Conservation (phyloP, 2,797 vertebrate genomes). For the Streptopelia turtur region DNA sequence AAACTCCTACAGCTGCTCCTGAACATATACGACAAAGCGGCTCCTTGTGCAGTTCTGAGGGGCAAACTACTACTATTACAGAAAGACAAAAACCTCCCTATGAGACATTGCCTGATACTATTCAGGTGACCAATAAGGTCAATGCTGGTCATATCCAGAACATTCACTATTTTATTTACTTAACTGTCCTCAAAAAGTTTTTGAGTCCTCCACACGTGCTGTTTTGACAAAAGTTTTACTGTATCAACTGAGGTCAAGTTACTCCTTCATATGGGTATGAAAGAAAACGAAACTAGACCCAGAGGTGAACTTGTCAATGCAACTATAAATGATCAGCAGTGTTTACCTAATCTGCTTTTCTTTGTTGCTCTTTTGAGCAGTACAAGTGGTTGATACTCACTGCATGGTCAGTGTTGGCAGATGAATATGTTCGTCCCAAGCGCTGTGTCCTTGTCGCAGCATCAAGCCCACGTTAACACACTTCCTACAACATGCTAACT, state of each 20-base stretch:
- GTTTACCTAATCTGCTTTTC: background rate
- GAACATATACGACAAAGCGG: accelerated
- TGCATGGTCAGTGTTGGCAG: background rate
- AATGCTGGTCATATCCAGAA: background rate
- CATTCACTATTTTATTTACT: background rate
- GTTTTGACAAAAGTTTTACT: background rate
- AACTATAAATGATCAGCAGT: background rate
- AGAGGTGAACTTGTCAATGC: background rate
- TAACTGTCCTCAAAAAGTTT: background rate
- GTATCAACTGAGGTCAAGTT: background rate
- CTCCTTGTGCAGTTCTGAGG: background rate
- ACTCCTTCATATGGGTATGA: background rate
- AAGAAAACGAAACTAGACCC: background rate
- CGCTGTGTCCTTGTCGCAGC: background rate
- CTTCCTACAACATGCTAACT: accelerated
- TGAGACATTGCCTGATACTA: background rate
- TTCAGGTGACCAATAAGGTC: background rate
- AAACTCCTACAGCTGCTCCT: background rate
- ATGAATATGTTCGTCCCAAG: background rate
- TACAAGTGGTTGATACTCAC: background rate
- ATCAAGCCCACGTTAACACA: accelerated
- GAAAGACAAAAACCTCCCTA: background rate
- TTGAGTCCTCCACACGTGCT: background rate
- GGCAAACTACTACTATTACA: background rate
- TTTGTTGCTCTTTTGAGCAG: background rate